Percentiles rank a stretch among this genome's conserved stretches.
Evolutionary conservation across 2,797 vertebrate genomes (phyloP).

Genomic region (Acrossocheilus wenchowensis): DNA sequence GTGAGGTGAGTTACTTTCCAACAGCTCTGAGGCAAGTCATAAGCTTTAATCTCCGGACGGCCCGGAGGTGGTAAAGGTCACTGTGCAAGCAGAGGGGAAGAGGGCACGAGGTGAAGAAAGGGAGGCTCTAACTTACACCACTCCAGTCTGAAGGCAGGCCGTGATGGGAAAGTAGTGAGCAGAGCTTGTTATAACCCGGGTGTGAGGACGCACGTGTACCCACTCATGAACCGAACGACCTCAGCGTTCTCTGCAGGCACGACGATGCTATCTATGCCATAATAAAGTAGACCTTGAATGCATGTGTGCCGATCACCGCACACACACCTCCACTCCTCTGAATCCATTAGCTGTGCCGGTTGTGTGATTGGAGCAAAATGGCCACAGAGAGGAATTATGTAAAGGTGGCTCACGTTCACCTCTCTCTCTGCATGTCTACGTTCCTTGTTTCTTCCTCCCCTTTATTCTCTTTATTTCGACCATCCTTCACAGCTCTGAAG

Average conservation of each 20-base stretch:
- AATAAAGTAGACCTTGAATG: constrained; percentile 59
- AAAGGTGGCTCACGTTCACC: constrained; percentile 3
- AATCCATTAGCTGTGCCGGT: constrained; percentile 73
- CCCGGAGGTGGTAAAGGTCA: not conserved
- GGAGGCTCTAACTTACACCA: not conserved
- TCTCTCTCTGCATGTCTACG: constrained; percentile 1
- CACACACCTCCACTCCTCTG: constrained; percentile 58
- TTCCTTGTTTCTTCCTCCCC: not conserved
- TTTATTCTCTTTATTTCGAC: constrained; percentile 61
- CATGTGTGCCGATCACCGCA: not conserved
- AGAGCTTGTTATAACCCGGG: constrained; percentile 10
- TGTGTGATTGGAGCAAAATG: constrained; percentile 64
- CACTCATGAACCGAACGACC: constrained; percentile 7
- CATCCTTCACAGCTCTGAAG: constrained; percentile 3
- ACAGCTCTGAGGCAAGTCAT: not conserved
- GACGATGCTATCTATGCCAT: constrained; percentile 66
- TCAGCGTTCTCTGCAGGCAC: constrained; percentile 28
- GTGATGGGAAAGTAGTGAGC: constrained; percentile 1
- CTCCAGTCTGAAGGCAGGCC: not conserved
- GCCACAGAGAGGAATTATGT: constrained; percentile 56
- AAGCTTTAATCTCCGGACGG: not conserved
- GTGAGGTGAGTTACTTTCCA: not conserved
- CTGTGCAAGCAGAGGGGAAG: not conserved
- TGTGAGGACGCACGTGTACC: not conserved
- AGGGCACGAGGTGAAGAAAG: constrained; percentile 6